Evolutionary conservation across 2,888 invertebrate species (phyloP), one percentile per base, ranked within the genome.

Genomic region (Polietes domitor): DNA sequence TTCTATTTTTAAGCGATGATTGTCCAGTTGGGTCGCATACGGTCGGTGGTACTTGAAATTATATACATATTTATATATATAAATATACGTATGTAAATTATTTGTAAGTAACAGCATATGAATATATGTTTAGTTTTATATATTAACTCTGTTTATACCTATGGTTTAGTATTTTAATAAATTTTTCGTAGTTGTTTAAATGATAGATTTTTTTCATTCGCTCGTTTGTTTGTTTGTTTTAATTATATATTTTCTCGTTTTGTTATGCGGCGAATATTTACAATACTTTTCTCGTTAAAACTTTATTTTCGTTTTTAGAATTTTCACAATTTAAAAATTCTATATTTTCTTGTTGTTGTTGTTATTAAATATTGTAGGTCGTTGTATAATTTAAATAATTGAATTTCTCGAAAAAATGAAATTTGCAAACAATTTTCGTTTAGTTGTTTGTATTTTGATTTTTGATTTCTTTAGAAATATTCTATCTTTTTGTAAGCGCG

Each of bases 391-490:
- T 32, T 32, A 32, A 32, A 5, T 37, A 37, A 37, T 37, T 37
- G 1, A 37, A 7, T 37, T 43, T 28, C 47, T 28, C 37, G 58
- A n/a, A n/a, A n/a, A n/a, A n/a, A n/a, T 47, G 32, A 15, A 26
- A 19, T 47, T 80, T 70, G 17, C 47, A 41, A 43, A 50, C n/a
- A 70, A 19, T 70, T 70, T 75, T 68, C 32, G 58, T 63, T 10
- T 37, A 32, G 55, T 55, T 32, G 37, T 80, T 61, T 28, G 83
- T 76, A 32, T 77, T 86, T 82, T 70, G 65, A 71, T 79, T 61
- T 63, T 24, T 50, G 63, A 55, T 55, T 73, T 72, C 26, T 15
- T 74, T 76, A 37, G 24, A 76, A 65, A 65, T 71, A 82, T 81
- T 55, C 47, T 58, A 77, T 37, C 9, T 37, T 37, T 37, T 72